Conservation (phyloP, 2,113 vertebrate species). For the Gasterosteus nipponicus region DNA sequence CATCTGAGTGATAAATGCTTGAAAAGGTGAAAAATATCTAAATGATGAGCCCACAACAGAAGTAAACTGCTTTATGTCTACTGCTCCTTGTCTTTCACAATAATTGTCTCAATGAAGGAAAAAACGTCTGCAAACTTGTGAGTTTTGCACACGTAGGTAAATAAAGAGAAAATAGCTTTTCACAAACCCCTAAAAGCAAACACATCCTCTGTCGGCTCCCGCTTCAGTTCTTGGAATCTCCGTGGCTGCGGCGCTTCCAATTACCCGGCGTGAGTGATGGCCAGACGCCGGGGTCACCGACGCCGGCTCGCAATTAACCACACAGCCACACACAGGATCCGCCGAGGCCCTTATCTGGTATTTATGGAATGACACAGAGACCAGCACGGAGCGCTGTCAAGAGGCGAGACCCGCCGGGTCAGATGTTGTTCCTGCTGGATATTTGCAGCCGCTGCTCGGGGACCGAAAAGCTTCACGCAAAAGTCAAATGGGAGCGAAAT, state of each 20-base stretch:
- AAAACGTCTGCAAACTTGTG: too few species aligned
- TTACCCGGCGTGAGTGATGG: conserved; percentile 74
- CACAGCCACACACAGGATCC: conserved; percentile 66
- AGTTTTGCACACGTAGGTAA: background rate
- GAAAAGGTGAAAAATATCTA: background rate
- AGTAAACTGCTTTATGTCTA: background rate
- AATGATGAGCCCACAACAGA: background rate
- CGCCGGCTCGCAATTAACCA: conserved; percentile 75
- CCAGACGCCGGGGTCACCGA: conserved; percentile 57
- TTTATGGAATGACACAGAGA: conserved; percentile 73
- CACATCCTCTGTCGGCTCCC: conserved; percentile 9
- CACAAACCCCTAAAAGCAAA: background rate
- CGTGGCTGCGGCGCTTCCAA: conserved; percentile 62
- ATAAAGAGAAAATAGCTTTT: background rate
- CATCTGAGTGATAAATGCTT: background rate
- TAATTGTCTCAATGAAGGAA: too few species aligned
- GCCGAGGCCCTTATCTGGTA: conserved; percentile 69
- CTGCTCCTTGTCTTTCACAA: background rate
- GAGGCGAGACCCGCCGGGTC: conserved; percentile 57
- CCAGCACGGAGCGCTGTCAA: conserved; percentile 54
- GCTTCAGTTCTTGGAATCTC: conserved; percentile 14
- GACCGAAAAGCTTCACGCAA: conserved; percentile 19
- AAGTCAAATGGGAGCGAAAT: conserved; percentile 32
- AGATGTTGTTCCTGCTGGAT: conserved; percentile 47
- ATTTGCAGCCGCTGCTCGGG: conserved; percentile 42